Conservation (phyloP, 2,113 vertebrate species). For the Helogale parvula region DNA sequence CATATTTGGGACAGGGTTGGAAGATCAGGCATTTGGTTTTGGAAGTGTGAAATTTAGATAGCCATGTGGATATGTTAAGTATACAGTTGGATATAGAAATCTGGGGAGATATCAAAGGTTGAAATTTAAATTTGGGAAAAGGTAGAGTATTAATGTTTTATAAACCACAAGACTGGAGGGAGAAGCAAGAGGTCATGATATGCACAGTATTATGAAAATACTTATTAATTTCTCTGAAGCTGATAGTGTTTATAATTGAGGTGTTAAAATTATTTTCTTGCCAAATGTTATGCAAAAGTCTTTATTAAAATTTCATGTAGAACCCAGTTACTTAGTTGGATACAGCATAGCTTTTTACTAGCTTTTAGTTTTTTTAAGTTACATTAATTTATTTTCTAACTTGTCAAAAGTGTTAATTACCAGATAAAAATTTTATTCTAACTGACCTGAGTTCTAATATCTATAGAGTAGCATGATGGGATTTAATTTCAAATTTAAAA, state of each 20-base stretch:
- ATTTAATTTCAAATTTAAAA: slow-evolving; percentile 39
- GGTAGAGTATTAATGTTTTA: not conserved
- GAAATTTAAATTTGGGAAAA: slow-evolving; percentile 47
- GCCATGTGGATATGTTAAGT: not conserved
- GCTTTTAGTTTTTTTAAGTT: slow-evolving; percentile 48
- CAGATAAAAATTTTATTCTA: slow-evolving; percentile 55
- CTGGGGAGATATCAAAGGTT: not conserved
- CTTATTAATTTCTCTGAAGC: slow-evolving; percentile 52
- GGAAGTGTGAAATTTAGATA: slow-evolving; percentile 4
- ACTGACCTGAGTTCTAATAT: slow-evolving; percentile 53
- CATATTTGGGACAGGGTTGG: not conserved
- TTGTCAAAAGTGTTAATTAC: slow-evolving; percentile 54
- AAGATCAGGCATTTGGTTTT: not conserved
- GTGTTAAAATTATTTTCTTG: slow-evolving; percentile 55
- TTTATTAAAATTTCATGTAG: slow-evolving; percentile 57
- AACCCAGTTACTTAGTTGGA: slow-evolving; percentile 38
- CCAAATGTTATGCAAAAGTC: slow-evolving; percentile 54
- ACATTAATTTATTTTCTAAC: slow-evolving; percentile 28
- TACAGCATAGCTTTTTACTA: slow-evolving; percentile 20
- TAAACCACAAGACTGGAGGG: not conserved
- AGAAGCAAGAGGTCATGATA: slow-evolving; percentile 1
- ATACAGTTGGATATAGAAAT: not conserved
- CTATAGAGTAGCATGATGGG: not conserved
- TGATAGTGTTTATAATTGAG: slow-evolving; percentile 31
- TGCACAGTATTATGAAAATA: slow-evolving; percentile 1